These are phyloP conservation scores for Dascyllus trimaculatus DNA, from an alignment of 2,113 vertebrate species.

Conservation along the genomic window DNA sequence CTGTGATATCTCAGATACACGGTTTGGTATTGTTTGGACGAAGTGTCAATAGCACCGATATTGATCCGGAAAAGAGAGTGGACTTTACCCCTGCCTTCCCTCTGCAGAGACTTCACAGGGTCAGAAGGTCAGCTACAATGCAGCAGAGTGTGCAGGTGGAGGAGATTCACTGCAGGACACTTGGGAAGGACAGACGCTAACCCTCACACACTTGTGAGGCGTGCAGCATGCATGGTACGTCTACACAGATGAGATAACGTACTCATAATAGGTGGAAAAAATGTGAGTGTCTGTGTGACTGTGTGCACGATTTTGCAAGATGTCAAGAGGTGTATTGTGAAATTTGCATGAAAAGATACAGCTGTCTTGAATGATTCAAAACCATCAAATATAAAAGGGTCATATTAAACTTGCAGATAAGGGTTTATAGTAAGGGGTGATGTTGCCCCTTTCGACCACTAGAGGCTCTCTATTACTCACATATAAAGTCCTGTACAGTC, in stretches of 20 bases:
- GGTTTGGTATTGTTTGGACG: neutral
- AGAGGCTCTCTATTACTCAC: constrained; percentile 77
- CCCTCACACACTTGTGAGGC: neutral
- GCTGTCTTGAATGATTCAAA: neutral
- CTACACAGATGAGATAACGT: neutral
- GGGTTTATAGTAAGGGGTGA: neutral
- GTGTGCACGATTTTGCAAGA: neutral
- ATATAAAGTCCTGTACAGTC: constrained; percentile 9
- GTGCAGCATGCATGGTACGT: neutral
- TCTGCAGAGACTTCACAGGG: neutral
- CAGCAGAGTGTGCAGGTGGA: constrained; percentile 7
- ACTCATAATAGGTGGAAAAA: neutral
- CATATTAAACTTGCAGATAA: neutral
- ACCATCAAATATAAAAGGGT: neutral
- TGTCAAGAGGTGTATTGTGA: neutral
- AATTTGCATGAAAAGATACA: neutral
- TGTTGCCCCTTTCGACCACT: constrained; percentile 46
- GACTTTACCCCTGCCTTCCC: neutral
- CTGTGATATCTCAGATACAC: neutral
- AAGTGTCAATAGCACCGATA: neutral
- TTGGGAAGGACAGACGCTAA: constrained; percentile 11
- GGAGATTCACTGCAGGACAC: constrained; percentile 1
- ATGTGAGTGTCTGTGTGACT: neutral
- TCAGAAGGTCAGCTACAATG: constrained; percentile 1
- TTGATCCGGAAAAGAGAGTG: neutral